Evolutionary conservation across 2,113 vertebrate genomes (phyloP).

Genomic region (Probosciger aterrimus): DNA sequence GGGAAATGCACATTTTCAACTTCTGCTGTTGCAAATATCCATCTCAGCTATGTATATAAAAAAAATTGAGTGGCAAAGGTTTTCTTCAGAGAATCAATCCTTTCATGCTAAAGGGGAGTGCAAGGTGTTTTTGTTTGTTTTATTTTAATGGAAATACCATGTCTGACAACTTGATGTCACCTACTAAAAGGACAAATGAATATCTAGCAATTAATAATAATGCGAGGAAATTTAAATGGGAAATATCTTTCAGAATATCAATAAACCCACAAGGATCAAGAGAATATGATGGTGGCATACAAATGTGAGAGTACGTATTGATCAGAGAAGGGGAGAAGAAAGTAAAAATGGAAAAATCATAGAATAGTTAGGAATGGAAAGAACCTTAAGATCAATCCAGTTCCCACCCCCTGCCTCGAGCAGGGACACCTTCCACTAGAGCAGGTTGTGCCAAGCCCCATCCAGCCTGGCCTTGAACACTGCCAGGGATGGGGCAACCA

Average conservation of each 20-base stretch:
- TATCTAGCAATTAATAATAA: background rate
- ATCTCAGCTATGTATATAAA: background rate
- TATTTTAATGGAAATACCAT: background rate
- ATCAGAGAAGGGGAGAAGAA: background rate
- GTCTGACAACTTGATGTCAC: background rate
- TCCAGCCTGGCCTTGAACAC: background rate
- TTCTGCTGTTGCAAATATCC: background rate
- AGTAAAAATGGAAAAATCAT: background rate
- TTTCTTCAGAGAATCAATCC: background rate
- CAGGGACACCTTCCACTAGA: background rate
- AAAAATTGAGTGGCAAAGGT: background rate
- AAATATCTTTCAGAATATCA: background rate
- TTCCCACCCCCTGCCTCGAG: background rate
- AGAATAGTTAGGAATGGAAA: background rate
- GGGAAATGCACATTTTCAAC: background rate
- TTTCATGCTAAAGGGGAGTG: background rate
- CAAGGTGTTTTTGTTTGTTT: background rate
- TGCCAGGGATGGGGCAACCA: too few species aligned
- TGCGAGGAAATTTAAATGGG: background rate
- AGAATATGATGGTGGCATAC: background rate
- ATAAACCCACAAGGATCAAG: background rate
- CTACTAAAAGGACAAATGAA: background rate
- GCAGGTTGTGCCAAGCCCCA: background rate
- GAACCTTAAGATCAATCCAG: background rate
- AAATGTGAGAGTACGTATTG: background rate